These are phyloP conservation scores for Phaethornis superciliosus DNA, from an alignment of 2,113 vertebrate species.

Conservation along the genomic window DNA sequence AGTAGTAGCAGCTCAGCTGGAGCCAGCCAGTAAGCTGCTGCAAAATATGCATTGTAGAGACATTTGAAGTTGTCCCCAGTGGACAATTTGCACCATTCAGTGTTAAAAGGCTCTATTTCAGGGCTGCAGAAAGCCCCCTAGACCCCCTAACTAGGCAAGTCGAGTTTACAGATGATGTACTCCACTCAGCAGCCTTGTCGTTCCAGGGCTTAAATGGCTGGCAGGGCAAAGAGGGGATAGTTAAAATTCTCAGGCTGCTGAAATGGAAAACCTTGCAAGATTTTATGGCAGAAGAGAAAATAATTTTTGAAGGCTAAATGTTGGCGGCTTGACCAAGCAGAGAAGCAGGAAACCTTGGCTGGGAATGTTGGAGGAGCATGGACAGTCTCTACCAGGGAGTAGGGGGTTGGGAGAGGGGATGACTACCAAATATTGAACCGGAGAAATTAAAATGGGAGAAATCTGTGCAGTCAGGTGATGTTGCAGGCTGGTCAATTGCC, in stretches of 20 bases:
- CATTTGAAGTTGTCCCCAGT: slow-evolving; percentile 74
- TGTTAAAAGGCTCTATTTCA: slow-evolving; percentile 75
- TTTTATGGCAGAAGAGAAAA: slow-evolving; percentile 50
- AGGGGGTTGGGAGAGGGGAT: neutral
- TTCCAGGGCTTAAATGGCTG: slow-evolving; percentile 68
- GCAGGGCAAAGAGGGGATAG: slow-evolving; percentile 65
- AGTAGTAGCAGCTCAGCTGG: slow-evolving; percentile 62
- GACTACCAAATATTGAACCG: neutral
- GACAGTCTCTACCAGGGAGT: neutral
- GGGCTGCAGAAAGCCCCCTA: slow-evolving; percentile 57
- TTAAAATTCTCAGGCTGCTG: slow-evolving; percentile 60
- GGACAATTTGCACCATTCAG: slow-evolving; percentile 73
- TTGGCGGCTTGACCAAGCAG: slow-evolving; percentile 37
- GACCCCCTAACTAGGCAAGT: slow-evolving; percentile 57
- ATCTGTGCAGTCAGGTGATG: neutral
- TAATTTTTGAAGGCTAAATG: neutral
- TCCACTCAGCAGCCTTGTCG: slow-evolving; percentile 43
- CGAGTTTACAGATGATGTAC: slow-evolving; percentile 70
- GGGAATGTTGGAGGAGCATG: neutral
- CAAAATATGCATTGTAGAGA: slow-evolving; percentile 65
- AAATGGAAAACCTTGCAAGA: slow-evolving; percentile 35
- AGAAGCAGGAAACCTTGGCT: neutral
- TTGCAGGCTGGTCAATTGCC: neutral
- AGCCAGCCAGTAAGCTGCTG: slow-evolving; percentile 63
- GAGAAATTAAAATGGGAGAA: neutral